Base-by-base conservation (phyloP, 2,888 invertebrate species). In the Microplitis manilae region DNA sequence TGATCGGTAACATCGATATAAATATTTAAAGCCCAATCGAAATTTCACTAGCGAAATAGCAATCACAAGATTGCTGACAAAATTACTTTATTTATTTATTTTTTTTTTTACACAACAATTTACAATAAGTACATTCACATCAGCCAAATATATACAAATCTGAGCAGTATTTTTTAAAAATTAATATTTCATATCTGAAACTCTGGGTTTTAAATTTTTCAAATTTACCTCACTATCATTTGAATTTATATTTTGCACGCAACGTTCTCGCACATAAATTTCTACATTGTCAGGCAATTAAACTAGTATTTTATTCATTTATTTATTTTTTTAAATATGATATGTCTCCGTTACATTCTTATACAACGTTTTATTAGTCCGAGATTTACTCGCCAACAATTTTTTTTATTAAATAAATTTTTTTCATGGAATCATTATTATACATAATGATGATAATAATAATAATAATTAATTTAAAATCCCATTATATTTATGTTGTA, bases 261-360 rank as follows among this genome's bases (percentile, higher is more conserved):
- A 86, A 86, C 84, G 79, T 79, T 77, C 77, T 82, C 80, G 82
- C 81, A 83, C 83, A 86, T 84, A 83, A 82, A 87, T 85, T 85
- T 88, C 89, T 89, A 89, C 87, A 87, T 85, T 86, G 83, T 87
- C 88, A 87, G 88, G 88, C 88, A 87, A 87, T 89, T 89, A 85
- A 86, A 88, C 88, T 88, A 89, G 87, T 85, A 81, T 78, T 77
- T 73, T 76, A 68, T 72, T 73, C 75, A 65, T 62, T 79, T 20
- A 68, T 72, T 73, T 76, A 65, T 62, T 79, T 20, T 69, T 80
- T 79, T 79, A 59, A 72, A 80, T 86, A 87, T 90, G 89, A 90
- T 89, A 89, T 89, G 90, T 90, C 86, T 89, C 88, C 85, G 84
- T 87, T 87, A 86, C 85, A 86, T 86, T 87, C 85, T 87, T 86